A percentile compares a stretch with the other conserved stretches of the same genome.
These are phyloP conservation scores for Anguilla rostrata DNA, from an alignment of 2,113 vertebrate species.

Conservation along the genomic window DNA sequence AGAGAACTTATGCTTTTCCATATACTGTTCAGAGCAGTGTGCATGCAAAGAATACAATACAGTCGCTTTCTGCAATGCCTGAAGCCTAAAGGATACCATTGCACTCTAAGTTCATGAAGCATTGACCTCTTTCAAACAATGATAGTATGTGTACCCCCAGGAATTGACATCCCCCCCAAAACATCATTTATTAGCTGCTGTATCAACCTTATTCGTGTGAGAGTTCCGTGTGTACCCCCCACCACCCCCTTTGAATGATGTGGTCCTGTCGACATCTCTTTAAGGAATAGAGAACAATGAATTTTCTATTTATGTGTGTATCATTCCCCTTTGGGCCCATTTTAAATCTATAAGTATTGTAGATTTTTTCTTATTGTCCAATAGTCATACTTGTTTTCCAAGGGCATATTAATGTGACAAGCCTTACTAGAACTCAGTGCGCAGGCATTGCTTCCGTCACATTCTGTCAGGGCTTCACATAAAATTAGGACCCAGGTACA, in stretches of 20 bases:
- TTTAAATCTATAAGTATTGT: too few relatives aligned
- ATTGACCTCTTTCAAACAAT: not conserved
- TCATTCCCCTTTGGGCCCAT: too few relatives aligned
- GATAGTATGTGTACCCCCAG: not conserved
- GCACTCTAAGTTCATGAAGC: not conserved
- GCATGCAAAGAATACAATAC: not conserved
- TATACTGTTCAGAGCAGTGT: not conserved
- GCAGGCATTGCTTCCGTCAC: not conserved
- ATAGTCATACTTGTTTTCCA: too few relatives aligned
- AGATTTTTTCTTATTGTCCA: too few relatives aligned
- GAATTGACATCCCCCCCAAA: not conserved
- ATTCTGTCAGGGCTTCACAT: too few relatives aligned
- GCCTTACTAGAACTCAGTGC: not conserved
- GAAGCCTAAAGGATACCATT: not conserved
- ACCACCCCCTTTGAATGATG: not conserved
- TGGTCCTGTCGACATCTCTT: not conserved
- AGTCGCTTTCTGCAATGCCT: not conserved
- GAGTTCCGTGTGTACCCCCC: not conserved
- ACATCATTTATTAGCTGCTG: not conserved
- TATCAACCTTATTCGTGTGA: too few relatives aligned
- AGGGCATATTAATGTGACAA: too few relatives aligned
- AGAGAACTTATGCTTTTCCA: too few relatives aligned
- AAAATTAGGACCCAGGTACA: too few relatives aligned
- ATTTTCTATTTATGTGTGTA: not conserved
- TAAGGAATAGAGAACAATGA: not conserved